Percentiles rank a stretch among this genome's conserved stretches.
Conservation (phyloP, 2,888 invertebrate species). For the Clanis bilineata region DNA sequence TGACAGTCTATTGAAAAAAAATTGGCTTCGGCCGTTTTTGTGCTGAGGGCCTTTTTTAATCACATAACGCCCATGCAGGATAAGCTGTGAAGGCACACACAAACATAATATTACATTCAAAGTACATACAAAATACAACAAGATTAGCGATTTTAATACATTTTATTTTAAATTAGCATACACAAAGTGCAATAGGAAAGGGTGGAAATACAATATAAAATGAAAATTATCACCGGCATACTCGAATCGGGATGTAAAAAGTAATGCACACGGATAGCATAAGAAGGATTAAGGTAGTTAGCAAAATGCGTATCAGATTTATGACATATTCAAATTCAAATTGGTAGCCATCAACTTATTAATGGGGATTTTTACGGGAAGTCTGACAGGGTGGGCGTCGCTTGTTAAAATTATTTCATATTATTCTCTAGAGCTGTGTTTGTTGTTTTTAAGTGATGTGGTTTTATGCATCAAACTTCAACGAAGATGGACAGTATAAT, state of each 20-base stretch:
- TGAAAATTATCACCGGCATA: not conserved
- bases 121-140: not conserved
- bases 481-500: too few species aligned
- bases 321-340: not conserved
- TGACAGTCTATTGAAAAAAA: too few species aligned
- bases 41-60: too few species aligned
- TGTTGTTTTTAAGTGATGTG: too few species aligned
- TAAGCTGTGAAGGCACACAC: slow-evolving; percentile 9
- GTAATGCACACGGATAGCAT: not conserved
- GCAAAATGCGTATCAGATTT: too few species aligned
- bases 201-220: not conserved
- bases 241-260: not conserved
- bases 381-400: too few species aligned
- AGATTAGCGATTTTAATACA: not conserved
- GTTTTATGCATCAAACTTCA: too few species aligned
- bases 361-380: too few species aligned
- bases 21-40: too few species aligned
- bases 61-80: slow-evolving; percentile 1
- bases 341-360: not conserved
- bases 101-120: slow-evolving; percentile 9
- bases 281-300: not conserved
- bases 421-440: too few species aligned
- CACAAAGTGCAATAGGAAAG: slow-evolving; percentile 4
- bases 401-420: too few species aligned
- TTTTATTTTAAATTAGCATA: not conserved